Conservation (phyloP, 2,113 vertebrate species). For the Puntigrus tetrazona region DNA sequence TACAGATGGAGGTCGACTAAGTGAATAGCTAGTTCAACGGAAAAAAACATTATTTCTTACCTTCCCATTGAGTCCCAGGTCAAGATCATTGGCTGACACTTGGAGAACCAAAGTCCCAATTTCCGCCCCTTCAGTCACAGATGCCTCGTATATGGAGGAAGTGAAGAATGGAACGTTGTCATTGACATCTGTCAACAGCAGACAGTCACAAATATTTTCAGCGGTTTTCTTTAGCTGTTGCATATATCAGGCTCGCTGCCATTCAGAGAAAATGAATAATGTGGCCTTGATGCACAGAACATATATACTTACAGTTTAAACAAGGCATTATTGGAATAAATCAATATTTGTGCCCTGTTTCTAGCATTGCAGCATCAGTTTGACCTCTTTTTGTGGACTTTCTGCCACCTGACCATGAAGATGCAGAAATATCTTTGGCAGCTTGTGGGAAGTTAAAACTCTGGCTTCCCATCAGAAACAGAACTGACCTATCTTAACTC, state of each 20-base stretch:
- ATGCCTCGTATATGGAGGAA: conserved; percentile 87
- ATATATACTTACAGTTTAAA: not conserved
- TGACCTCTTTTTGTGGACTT: conserved; percentile 1
- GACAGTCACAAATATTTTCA: not conserved
- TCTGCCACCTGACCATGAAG: not conserved
- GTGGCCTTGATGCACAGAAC: not conserved
- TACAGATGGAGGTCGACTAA: not conserved
- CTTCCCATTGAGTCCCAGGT: conserved; percentile 85
- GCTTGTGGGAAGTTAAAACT: not conserved
- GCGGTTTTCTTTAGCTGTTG: not conserved
- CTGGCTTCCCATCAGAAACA: not conserved
- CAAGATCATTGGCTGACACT: conserved; percentile 84
- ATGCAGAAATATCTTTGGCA: not conserved
- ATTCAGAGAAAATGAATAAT: not conserved
- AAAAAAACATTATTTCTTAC: conserved; percentile 58
- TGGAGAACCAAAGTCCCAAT: conserved; percentile 82
- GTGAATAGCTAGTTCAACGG: not conserved
- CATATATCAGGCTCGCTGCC: not conserved
- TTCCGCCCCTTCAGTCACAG: conserved; percentile 80
- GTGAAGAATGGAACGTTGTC: conserved; percentile 93
- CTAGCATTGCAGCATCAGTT: not conserved
- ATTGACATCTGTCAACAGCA: conserved; percentile 81
- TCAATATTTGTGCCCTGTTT: not conserved
- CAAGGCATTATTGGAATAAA: not conserved
- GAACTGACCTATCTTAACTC: conserved; percentile 7